phyloP scores from a whole-genome alignment of 2,888 invertebrate genomes.

The Azorinus chamasolen region DNA sequence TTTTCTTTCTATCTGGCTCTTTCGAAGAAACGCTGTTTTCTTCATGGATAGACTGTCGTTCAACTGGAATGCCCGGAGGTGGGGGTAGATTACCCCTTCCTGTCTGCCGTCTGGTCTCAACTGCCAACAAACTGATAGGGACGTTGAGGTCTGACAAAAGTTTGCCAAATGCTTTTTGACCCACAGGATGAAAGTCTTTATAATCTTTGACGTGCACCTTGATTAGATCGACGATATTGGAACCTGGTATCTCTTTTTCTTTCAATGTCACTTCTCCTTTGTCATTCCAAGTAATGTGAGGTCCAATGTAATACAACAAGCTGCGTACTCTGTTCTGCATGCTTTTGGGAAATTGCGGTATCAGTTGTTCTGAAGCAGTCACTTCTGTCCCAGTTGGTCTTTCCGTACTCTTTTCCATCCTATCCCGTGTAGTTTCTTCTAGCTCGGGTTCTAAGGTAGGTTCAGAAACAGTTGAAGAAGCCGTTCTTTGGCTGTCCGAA shows the following conservation, averaged over 20 bases:
- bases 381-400: not conserved
- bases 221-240: conserved; percentile 19
- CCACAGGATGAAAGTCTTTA: conserved; percentile 20
- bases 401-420: too few relatives aligned
- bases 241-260: conserved; percentile 4
- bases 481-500: not conserved
- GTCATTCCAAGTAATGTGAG: conserved; percentile 9
- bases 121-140: conserved; percentile 7
- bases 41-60: not conserved
- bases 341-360: not conserved
- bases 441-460: too few relatives aligned
- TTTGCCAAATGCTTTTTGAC: conserved; percentile 10
- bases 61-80: conserved; percentile 17
- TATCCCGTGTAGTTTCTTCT: too few relatives aligned
- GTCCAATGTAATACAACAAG: conserved; percentile 5
- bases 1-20: conserved; percentile 10
- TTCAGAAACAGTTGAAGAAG: too few relatives aligned
- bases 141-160: conserved; percentile 10
- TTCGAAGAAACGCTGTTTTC: too few relatives aligned
- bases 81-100: not conserved
- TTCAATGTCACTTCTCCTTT: conserved; percentile 14
- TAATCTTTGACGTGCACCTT: conserved; percentile 17
- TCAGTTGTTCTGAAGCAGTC: not conserved
- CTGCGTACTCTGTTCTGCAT: conserved; percentile 6
- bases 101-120: conserved; percentile 5